Base-by-base conservation (phyloP, 2,888 invertebrate genomes). In the Andricus curvator region DNA sequence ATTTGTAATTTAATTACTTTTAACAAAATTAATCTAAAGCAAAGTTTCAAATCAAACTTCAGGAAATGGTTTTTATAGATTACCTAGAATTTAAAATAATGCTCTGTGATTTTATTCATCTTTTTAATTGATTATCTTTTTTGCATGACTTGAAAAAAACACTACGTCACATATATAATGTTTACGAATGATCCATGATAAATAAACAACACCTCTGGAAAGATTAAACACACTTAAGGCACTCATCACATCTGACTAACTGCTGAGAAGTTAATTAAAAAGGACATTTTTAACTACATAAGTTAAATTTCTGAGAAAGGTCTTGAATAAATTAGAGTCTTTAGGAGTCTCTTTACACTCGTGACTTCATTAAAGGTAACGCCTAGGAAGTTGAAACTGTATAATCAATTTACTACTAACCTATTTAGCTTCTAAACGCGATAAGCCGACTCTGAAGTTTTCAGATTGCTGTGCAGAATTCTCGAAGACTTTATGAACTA, bases 321-420 rank as follows among this genome's bases (percentile, higher is more conserved):
- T 74, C 74, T 74, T 74, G 74, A 56, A 74, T 74, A 74, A 74
- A 74, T 74, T 74, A 74, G 70, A 70, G 74, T 74, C 74, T 56
- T 74, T 56, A 74, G 51, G 74, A 74, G 74, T 56, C 74, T 74
- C 74, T 74, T 74, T 74, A 74, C 56, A 74, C 74, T 74, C n/a
- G 74, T 74, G 74, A 74, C 74, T 74, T 74, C 74, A 74, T 74
- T 74, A 37, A 74, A 74, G 74, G 74, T 56, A 74, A 33, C 33
- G 74, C 56, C 33, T 56, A 74, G 74, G 74, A 74, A 74, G 74
- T 74, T 74, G 74, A 74, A 74, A 74, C 56, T 74, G 74, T 74
- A 56, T 74, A 74, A 74, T 74, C 74, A 74, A 56, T 74, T 74
- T 74, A 74, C 37, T 74, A 74, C 74, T 56, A 62, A 74, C 74